These are phyloP conservation scores for Cyclophora punctaria DNA, from an alignment of 2,888 invertebrate species.

Conservation along the genomic window DNA sequence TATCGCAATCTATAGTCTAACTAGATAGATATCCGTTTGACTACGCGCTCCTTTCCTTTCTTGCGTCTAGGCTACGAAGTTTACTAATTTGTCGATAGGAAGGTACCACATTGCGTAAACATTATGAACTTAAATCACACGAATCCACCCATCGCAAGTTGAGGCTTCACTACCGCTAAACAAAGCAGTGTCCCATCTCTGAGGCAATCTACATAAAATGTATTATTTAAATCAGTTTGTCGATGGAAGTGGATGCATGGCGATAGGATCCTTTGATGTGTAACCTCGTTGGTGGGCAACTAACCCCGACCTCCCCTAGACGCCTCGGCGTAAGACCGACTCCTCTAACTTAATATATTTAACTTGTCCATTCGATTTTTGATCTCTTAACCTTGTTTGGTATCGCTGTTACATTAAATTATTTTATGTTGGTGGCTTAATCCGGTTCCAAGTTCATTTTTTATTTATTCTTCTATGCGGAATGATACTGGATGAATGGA, in stretches of 20 bases:
- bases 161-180: too few relatives aligned
- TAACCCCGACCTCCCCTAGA: constrained; percentile 19
- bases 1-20: too few relatives aligned
- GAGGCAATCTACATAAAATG: constrained; percentile 16
- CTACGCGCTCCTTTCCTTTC: not conserved
- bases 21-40: too few relatives aligned
- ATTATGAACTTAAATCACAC: too few relatives aligned
- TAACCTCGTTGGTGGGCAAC: constrained; percentile 19
- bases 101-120: too few relatives aligned
- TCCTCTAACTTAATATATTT: constrained; percentile 14
- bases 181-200: not conserved
- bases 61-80: too few relatives aligned
- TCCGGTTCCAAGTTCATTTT: not conserved
- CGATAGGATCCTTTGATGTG: constrained; percentile 21
- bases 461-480: too few relatives aligned
- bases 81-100: too few relatives aligned
- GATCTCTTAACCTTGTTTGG: constrained; percentile 7
- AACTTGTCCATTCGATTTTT: constrained; percentile 19
- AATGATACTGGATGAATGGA: too few relatives aligned
- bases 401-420: not conserved
- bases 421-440: not conserved
- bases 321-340: constrained; percentile 15
- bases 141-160: too few relatives aligned
- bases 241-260: constrained; percentile 15
- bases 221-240: constrained; percentile 36